Base-by-base conservation (phyloP, 2,888 invertebrate genomes). In the Pseudanteris insignis region DNA sequence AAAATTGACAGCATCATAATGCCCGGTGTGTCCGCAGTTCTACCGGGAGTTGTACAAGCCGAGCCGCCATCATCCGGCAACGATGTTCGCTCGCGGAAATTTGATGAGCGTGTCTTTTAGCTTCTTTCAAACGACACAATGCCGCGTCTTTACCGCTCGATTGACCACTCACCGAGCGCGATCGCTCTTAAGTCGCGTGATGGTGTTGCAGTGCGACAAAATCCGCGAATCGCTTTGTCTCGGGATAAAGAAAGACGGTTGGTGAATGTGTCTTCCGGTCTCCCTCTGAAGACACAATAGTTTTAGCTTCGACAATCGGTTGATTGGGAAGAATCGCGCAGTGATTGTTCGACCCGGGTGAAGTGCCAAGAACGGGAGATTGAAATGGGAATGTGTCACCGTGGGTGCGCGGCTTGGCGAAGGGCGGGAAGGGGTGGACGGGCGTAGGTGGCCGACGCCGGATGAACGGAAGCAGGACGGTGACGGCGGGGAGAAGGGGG, bases 251-350 rank as follows among this genome's bases (percentile, higher is more conserved):
- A 40, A 47, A 26, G 63, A 57, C 10, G 37, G 44, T 48, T 7
- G 48, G 44, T 40, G 53, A 63, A 58, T 58, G 38, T 48, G 48
- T 53, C 53, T 63, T 63, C 63, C 58, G 58, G 63, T 33, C 40
- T 30, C 32, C 48, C 58, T 44, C 34, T 29, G 65, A 67, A 63
- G 68, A 68, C 68, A 76, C 76, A 76, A 76, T 77, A 74, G 76
- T 73, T 74, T 73, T 72, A 75, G 71, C 72, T 69, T 70, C 67
- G 70, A 76, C 72, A 72, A 73, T 77, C 70, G 71, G 68, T 72
- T 76, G 77, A 78, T 78, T 75, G 75, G 75, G 68, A 77, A 73
- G 72, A 76, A 76, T 76, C 73, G 73, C 71, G 66, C 58, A 67
- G 63, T 74, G 72, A 75, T 76, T 74, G 74, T 75, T 71, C 71